Conservation (phyloP, 1,140 invertebrate species). For the Lepidotrigona ventralis region DNA sequence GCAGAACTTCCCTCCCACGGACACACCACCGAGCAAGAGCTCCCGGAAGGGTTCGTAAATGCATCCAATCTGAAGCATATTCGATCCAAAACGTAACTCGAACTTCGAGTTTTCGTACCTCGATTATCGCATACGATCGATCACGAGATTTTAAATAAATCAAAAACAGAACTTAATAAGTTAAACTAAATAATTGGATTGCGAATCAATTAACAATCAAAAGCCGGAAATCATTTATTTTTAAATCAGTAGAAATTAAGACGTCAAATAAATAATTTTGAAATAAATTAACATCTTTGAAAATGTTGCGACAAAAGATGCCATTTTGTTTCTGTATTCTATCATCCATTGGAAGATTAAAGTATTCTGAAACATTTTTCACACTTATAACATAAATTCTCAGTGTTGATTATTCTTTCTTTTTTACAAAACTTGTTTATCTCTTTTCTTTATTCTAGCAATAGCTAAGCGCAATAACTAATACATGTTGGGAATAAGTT, state of each 20-base stretch:
- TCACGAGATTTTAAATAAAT: slow-evolving; percentile 1
- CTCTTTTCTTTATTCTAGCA: no score
- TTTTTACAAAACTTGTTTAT: neutral
- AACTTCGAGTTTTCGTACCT: slow-evolving; percentile 22
- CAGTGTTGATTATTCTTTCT: neutral
- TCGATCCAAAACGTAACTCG: slow-evolving; percentile 38
- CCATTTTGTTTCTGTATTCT: no score
- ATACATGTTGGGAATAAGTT: neutral
- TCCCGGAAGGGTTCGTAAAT: slow-evolving; percentile 28
- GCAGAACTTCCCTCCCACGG: slow-evolving; percentile 21
- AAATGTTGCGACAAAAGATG: neutral
- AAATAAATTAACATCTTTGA: neutral
- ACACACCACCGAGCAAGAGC: slow-evolving; percentile 32
- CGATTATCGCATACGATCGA: slow-evolving; percentile 27
- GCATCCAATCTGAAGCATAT: neutral
- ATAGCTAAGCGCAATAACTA: neutral
- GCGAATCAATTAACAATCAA: neutral
- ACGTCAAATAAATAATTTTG: neutral
- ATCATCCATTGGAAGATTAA: no score
- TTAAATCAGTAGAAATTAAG: neutral
- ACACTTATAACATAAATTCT: neutral
- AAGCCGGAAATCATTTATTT: neutral
- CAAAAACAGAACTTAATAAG: no score
- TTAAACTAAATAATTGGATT: neutral
- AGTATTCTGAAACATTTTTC: neutral